A percentile compares a stretch with the other conserved stretches of the same genome.
Evolutionary conservation across 2,797 vertebrate species (phyloP).

Genomic region (Acanthornis magna): DNA sequence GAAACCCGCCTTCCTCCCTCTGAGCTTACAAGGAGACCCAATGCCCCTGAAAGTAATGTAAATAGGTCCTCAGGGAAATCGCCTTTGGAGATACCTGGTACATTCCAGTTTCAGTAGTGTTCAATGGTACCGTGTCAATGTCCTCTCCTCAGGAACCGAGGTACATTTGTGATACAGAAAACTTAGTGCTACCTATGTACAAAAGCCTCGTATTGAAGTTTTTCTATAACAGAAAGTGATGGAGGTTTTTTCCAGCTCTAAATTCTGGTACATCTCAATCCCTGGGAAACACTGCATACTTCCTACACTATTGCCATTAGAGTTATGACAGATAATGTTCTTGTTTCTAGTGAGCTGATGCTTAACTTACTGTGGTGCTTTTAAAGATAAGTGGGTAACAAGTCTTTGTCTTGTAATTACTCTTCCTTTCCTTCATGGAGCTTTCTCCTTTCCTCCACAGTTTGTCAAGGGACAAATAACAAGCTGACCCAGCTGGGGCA

Average conservation of each 20-base stretch:
- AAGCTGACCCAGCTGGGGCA: constrained; percentile 83
- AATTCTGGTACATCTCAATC: neutral
- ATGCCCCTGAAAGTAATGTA: neutral
- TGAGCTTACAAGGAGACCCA: neutral
- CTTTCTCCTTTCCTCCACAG: constrained; percentile 70
- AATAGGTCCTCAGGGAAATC: neutral
- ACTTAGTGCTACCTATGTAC: neutral
- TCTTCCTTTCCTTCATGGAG: neutral
- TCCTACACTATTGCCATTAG: neutral
- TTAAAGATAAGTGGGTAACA: neutral
- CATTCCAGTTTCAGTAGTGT: neutral
- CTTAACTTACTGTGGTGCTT: neutral
- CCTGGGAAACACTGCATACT: neutral
- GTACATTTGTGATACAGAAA: neutral
- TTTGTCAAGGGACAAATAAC: constrained; percentile 90
- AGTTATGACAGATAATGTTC: neutral
- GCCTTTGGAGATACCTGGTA: neutral
- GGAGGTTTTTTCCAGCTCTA: neutral
- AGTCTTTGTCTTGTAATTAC: neutral
- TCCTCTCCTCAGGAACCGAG: neutral
- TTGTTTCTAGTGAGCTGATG: neutral
- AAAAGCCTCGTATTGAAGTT: neutral
- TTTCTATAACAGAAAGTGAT: neutral
- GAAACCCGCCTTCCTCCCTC: neutral
- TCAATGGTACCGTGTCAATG: neutral